Evolutionary conservation across 2,888 invertebrate genomes (phyloP).

Genomic region (Entomobrya multifasciata): DNA sequence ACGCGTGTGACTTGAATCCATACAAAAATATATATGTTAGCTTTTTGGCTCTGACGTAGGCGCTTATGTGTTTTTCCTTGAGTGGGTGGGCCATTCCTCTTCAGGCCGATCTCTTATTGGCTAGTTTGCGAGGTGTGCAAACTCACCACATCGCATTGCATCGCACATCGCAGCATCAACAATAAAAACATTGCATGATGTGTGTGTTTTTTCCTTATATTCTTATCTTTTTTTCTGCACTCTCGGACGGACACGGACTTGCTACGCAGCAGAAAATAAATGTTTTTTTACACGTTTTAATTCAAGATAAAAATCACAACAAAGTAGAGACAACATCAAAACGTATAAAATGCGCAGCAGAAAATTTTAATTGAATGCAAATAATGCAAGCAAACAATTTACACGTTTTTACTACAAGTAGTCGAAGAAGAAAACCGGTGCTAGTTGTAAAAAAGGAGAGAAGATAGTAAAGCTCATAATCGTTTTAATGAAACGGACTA

Average conservation of each 20-base stretch:
- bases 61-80: neutral
- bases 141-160: slow-evolving; percentile 9
- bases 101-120: neutral
- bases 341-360: neutral
- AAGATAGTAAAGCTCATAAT: neutral
- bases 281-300: neutral
- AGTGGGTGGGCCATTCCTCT: slow-evolving; percentile 6
- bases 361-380: slow-evolving; percentile 17
- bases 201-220: too few species aligned
- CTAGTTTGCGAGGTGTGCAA: slow-evolving; percentile 18
- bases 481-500: slow-evolving; percentile 38
- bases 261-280: slow-evolving; percentile 30
- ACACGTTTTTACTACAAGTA: slow-evolving; percentile 15
- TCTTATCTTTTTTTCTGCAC: neutral
- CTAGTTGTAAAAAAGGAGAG: neutral
- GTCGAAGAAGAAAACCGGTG: slow-evolving; percentile 26
- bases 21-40: neutral
- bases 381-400: neutral
- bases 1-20: neutral
- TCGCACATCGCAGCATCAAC: neutral
- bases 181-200: slow-evolving; percentile 25
- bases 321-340: neutral
- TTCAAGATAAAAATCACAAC: slow-evolving; percentile 5
- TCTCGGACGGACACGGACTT: neutral
- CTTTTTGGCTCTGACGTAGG: neutral